Evolutionary conservation across 2,797 vertebrate genomes (phyloP).

Genomic region (Rhinogobio ventralis): DNA sequence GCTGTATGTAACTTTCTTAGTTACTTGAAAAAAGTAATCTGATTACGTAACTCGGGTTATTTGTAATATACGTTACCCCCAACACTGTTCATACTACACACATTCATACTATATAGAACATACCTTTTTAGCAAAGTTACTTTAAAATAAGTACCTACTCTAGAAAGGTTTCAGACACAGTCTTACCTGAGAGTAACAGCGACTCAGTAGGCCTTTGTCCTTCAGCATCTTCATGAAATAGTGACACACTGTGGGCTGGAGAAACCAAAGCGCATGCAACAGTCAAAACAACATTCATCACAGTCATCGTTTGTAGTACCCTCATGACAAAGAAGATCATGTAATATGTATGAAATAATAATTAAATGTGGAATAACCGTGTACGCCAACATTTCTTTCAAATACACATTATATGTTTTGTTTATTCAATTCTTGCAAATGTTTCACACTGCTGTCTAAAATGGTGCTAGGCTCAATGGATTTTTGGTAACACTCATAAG

Average conservation of each 20-base stretch:
- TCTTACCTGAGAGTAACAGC: constrained; percentile 90
- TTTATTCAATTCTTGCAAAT: background rate
- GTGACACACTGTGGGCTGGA: constrained; percentile 89
- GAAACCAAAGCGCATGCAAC: constrained; percentile 29
- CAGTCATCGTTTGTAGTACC: background rate
- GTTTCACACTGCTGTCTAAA: background rate
- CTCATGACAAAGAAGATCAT: background rate
- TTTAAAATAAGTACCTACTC: background rate
- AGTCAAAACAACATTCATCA: background rate
- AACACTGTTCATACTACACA: too few species aligned
- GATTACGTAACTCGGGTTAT: too few species aligned
- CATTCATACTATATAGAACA: too few species aligned
- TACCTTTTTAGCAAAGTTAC: background rate
- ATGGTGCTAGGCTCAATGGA: background rate
- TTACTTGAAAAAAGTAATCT: too few species aligned
- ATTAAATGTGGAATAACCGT: background rate
- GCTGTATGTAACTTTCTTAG: too few species aligned
- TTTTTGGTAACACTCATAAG: background rate
- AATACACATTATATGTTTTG: background rate
- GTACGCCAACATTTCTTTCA: background rate
- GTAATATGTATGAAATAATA: background rate
- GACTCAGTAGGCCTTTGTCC: constrained; percentile 84
- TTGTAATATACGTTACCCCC: too few species aligned
- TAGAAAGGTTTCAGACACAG: too few species aligned
- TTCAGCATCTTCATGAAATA: constrained; percentile 92